These are phyloP conservation scores for Branchipolynoe longqiensis DNA, from an alignment of 2,888 invertebrate species.

Conservation along the genomic window DNA sequence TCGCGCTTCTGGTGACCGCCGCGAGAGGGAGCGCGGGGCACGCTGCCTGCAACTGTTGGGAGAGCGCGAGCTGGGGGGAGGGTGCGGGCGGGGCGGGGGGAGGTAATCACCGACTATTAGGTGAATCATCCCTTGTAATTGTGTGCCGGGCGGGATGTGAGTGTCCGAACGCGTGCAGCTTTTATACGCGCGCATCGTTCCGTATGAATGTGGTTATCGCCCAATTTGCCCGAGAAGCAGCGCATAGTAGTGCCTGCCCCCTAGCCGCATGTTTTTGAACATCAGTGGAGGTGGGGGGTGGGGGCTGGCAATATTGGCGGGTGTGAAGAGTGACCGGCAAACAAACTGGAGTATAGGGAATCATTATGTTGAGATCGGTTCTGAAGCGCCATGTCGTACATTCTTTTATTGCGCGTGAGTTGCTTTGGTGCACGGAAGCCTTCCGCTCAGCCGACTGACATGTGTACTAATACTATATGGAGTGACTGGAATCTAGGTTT, in stretches of 20 bases:
- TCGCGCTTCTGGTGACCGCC: not conserved
- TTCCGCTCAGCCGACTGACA: too few relatives aligned
- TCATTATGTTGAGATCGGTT: too few relatives aligned
- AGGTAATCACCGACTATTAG: not conserved
- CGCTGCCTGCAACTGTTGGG: not conserved
- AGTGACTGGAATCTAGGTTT: too few relatives aligned
- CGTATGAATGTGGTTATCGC: slow-evolving; percentile 1
- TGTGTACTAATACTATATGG: too few relatives aligned
- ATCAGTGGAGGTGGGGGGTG: too few relatives aligned
- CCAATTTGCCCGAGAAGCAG: not conserved
- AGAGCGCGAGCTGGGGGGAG: not conserved
- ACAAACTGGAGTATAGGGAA: too few relatives aligned
- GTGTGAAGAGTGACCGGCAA: too few relatives aligned
- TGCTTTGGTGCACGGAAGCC: too few relatives aligned
- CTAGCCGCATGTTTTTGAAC: too few relatives aligned
- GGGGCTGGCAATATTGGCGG: too few relatives aligned
- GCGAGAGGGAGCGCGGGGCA: not conserved
- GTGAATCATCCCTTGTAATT: slow-evolving; percentile 40
- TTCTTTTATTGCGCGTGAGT: too few relatives aligned
- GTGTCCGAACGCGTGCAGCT: slow-evolving; percentile 4
- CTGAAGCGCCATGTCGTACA: too few relatives aligned
- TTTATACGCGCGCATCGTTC: not conserved
- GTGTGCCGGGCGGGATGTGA: not conserved
- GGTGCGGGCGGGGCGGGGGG: not conserved
- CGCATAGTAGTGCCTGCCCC: slow-evolving; percentile 1